These are phyloP conservation scores for Eulemur mongoz DNA, from an alignment of 2,797 vertebrate genomes.

Conservation along the genomic window DNA sequence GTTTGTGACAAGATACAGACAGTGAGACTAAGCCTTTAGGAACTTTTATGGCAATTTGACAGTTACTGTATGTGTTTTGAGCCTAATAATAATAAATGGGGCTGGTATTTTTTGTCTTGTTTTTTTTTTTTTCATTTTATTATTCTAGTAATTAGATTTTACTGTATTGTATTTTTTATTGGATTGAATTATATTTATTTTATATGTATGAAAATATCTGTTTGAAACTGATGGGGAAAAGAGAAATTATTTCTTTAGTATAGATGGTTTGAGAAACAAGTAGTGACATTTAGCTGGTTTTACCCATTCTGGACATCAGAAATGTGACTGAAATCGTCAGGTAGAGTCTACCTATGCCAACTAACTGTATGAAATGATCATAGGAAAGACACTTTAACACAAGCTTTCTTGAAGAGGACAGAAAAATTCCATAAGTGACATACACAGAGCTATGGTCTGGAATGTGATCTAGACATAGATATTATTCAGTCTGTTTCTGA, in stretches of 20 bases:
- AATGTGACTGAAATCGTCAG: neutral
- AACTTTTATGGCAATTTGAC: neutral
- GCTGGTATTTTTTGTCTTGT: neutral
- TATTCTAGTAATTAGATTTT: neutral
- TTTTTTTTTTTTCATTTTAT: neutral
- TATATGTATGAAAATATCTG: neutral
- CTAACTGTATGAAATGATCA: neutral
- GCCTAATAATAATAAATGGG: neutral
- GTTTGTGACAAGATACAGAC: neutral
- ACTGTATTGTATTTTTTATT: neutral
- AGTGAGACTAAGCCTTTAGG: neutral
- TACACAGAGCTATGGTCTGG: neutral
- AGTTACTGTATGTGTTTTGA: neutral
- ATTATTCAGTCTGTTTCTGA: slow-evolving; percentile 10
- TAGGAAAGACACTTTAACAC: neutral
- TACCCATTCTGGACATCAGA: neutral
- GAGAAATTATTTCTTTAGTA: neutral
- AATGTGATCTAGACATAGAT: neutral
- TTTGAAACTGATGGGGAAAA: neutral
- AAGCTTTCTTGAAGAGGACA: neutral
- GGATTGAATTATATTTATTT: neutral
- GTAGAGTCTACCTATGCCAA: neutral
- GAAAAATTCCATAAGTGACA: neutral
- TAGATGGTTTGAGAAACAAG: slow-evolving; percentile 1
- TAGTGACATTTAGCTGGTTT: neutral